These are phyloP conservation scores for Tichodroma muraria DNA, from an alignment of 2,113 vertebrate genomes.

Conservation along the genomic window DNA sequence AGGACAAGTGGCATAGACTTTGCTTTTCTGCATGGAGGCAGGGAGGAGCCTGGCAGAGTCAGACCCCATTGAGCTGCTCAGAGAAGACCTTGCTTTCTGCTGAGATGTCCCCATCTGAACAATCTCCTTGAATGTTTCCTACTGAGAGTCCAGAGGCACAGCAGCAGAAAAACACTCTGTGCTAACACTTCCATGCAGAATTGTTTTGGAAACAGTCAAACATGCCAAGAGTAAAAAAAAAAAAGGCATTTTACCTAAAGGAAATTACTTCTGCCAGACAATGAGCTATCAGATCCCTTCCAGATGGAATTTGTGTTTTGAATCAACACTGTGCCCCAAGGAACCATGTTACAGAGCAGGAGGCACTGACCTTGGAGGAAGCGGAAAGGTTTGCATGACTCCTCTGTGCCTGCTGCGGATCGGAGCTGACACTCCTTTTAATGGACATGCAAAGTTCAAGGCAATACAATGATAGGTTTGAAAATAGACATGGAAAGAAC, in stretches of 20 bases:
- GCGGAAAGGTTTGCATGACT: conserved; percentile 13
- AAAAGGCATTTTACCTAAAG: conserved; percentile 40
- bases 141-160: neutral
- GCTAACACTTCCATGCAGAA: neutral
- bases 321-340: neutral
- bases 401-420: neutral
- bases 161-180: neutral
- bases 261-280: neutral
- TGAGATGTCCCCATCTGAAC: neutral
- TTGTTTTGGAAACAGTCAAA: neutral
- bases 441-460: neutral
- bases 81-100: neutral
- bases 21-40: neutral
- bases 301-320: conserved; percentile 35
- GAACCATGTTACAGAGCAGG: neutral
- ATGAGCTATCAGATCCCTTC: neutral
- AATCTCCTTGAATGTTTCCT: neutral
- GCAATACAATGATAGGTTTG: neutral
- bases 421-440: neutral
- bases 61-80: neutral
- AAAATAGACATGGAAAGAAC: neutral
- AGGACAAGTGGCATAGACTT: neutral
- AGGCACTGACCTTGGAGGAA: conserved; percentile 33
- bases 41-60: fast-evolving
- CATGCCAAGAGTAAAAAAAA: neutral